Evolutionary conservation across 1,140 invertebrate species (phyloP).

Genomic region (Temnothorax curvispinosus): DNA sequence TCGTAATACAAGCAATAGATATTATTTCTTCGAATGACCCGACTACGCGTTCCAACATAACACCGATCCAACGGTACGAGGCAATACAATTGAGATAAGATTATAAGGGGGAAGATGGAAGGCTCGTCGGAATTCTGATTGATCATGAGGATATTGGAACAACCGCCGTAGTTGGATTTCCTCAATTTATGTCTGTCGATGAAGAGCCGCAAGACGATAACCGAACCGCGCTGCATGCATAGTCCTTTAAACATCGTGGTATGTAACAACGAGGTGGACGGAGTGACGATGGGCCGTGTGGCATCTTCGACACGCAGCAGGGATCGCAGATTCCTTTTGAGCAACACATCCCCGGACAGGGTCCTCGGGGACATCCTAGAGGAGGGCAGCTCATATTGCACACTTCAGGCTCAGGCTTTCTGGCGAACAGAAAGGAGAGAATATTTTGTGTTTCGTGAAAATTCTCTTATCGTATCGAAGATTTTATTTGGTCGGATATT

Average conservation of each 20-base stretch:
- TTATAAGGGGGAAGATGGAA: not conserved
- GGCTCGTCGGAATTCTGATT: not conserved
- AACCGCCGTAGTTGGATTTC: not conserved
- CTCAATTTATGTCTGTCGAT: not conserved
- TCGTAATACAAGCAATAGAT: not conserved
- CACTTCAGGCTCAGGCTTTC: constrained; percentile 76
- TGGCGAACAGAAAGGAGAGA: constrained; percentile 34
- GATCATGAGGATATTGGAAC: not conserved
- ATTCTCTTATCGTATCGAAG: not conserved
- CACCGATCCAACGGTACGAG: not conserved
- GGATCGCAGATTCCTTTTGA: constrained; percentile 66
- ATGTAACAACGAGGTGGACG: not conserved
- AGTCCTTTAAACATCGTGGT: constrained; percentile 22
- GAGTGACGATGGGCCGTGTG: constrained; percentile 42
- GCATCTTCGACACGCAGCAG: constrained; percentile 74
- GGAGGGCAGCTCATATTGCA: constrained; percentile 79
- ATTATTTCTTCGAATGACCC: not conserved
- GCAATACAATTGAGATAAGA: not conserved
- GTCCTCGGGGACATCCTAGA: constrained; percentile 75
- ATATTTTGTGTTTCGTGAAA: not conserved
- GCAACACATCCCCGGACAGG: constrained; percentile 75
- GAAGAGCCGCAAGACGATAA: not conserved
- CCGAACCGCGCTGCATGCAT: not conserved
- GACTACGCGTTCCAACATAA: not conserved
- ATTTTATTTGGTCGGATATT: not conserved